Base-by-base conservation (phyloP, 2,113 vertebrate genomes). In the Caranx ignobilis region DNA sequence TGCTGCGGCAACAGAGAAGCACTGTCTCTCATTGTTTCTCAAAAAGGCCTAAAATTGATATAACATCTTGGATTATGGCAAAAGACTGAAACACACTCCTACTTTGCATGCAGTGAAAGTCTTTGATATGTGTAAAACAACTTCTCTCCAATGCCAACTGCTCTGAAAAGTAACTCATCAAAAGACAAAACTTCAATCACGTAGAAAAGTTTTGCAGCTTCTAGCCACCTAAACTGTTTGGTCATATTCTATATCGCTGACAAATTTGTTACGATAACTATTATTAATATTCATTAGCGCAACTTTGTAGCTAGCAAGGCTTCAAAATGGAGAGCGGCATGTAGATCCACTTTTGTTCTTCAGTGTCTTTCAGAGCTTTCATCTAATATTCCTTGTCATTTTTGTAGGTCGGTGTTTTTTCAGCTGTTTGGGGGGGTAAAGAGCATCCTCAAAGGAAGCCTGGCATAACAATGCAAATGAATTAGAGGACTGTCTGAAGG, bases 211-310 rank as follows among this genome's bases (percentile, higher is more conserved):
- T 60, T 71, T 62, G 0, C 32, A 48, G 50, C 32, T 68, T 35
- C 21, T 39, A 73, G 45, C 3, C 34, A 43, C 6, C 41, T 56
- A 2, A 76, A 65, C 41, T 5, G 2, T 66, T 81, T n/a, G 18
- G 26, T 75, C 50, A 52, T 47, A 41, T 59, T 75, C n/a, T 72
- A 64, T 48, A 56, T 67, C 0, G 3, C 37, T 71, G 77, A 82
- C 63, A 88, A 66, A 59, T 80, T 60, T 61, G 60, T 82, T 79
- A 16, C 6, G 19, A 81, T 15, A 39, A n/a, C 31, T 56, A 41
- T 35, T 41, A 84, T 90, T 84, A 83, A 86, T 91, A 87, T 90
- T 85, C 61, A 89, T 86, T 60, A 57, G 62, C 16, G 66, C 60
- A 74, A n/a, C 55, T 75, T 77, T 79, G 50, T 69, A 72, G 79